phyloP scores from a whole-genome alignment of 2,113 vertebrate species.

The Ardeotis arabs region DNA sequence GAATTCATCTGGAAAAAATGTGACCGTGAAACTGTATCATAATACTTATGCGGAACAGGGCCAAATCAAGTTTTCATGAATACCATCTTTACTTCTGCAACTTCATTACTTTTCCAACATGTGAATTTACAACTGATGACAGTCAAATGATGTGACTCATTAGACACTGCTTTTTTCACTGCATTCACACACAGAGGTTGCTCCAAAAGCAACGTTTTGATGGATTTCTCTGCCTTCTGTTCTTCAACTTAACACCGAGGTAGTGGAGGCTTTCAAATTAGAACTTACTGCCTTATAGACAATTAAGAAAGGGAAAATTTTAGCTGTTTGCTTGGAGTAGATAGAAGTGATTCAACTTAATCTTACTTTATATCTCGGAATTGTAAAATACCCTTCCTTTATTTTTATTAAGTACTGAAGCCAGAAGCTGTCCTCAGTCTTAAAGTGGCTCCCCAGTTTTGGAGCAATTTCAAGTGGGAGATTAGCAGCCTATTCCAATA shows the following conservation, averaged over 20 bases:
- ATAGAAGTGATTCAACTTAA: not conserved
- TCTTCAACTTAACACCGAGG: not conserved
- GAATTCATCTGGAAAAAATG: too few relatives aligned
- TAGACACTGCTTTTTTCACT: not conserved
- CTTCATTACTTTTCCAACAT: not conserved
- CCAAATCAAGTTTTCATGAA: not conserved
- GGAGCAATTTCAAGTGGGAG: conserved; percentile 17
- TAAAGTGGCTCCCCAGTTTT: conserved; percentile 4
- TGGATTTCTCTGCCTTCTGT: not conserved
- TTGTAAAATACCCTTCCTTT: not conserved
- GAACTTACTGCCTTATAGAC: not conserved
- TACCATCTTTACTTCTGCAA: not conserved
- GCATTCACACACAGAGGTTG: not conserved
- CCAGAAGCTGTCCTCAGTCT: conserved; percentile 9
- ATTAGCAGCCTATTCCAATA: conserved; percentile 27
- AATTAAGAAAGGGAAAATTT: not conserved
- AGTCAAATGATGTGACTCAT: not conserved
- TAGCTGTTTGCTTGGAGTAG: not conserved
- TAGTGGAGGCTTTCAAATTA: not conserved
- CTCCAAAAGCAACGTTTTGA: not conserved
- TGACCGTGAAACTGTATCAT: not conserved
- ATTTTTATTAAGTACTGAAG: not conserved
- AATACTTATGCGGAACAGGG: not conserved
- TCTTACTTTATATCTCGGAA: not conserved
- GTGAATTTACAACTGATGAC: not conserved